A percentile compares a stretch with the other conserved stretches of the same genome.
Evolutionary conservation across 1,140 invertebrate genomes (phyloP).

Genomic region (Ganaspis sp.): DNA sequence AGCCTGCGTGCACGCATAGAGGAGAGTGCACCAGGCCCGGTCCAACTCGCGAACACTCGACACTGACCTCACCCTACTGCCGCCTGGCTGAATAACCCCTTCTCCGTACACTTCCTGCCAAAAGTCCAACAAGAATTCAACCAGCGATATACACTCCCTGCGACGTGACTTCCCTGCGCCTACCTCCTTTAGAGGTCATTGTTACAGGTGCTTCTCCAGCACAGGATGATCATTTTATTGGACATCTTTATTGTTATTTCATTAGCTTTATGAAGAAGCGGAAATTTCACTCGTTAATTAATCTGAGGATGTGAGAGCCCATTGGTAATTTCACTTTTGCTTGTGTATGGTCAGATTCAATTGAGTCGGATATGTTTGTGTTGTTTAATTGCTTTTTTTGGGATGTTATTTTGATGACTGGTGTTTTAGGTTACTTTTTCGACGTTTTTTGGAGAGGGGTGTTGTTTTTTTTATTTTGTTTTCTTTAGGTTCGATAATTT

Average conservation of each 20-base stretch:
- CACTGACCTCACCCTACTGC: slow-evolving; percentile 76
- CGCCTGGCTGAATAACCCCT: slow-evolving; percentile 51
- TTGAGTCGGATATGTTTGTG: not conserved
- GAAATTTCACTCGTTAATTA: not conserved
- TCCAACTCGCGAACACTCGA: slow-evolving; percentile 71
- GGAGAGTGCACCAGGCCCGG: slow-evolving; percentile 61
- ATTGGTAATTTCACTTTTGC: not conserved
- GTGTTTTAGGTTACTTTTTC: too few species aligned
- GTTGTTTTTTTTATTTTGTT: too few species aligned
- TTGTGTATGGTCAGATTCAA: not conserved
- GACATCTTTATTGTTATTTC: not conserved
- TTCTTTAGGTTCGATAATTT: too few species aligned
- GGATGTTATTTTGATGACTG: too few species aligned
- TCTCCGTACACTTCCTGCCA: slow-evolving; percentile 70
- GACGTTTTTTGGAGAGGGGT: too few species aligned
- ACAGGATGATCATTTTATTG: not conserved
- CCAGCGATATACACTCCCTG: slow-evolving; percentile 54
- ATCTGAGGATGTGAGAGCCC: not conserved
- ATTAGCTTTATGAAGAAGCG: not conserved
- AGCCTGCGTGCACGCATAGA: slow-evolving; percentile 33
- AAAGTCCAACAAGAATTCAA: slow-evolving; percentile 71
- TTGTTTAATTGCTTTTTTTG: too few species aligned
- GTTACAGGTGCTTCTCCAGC: not conserved
- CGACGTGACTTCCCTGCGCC: slow-evolving; percentile 47
- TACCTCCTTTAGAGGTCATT: not conserved